Evolutionary conservation across 2,888 invertebrate genomes (phyloP).

Genomic region (Drosophila austrosaltans): DNA sequence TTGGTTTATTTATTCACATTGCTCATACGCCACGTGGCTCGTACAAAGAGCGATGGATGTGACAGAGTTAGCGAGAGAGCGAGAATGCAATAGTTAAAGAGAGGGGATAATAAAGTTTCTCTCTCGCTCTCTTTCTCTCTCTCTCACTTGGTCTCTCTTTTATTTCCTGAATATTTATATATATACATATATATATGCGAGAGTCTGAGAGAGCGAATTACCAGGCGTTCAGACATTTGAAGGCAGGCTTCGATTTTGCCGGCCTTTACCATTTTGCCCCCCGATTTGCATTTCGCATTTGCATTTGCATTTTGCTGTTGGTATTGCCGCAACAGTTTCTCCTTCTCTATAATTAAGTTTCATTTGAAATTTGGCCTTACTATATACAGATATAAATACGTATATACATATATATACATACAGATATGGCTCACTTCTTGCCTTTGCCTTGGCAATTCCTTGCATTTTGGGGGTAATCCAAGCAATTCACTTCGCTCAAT

Average conservation of each 20-base stretch:
- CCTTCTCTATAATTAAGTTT: slow-evolving; percentile 67
- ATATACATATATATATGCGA: not conserved
- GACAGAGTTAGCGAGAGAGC: not conserved
- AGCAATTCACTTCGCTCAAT: not conserved
- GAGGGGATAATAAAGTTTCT: not conserved
- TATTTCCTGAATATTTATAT: not conserved
- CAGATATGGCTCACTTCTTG: not conserved
- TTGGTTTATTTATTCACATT: slow-evolving; percentile 61
- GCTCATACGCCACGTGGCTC: slow-evolving; percentile 61
- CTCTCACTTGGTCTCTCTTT: not conserved
- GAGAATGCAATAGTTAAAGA: not conserved
- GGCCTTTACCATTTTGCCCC: slow-evolving; percentile 40
- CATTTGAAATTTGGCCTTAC: slow-evolving; percentile 69
- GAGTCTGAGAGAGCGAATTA: slow-evolving; percentile 27
- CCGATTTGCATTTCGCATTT: slow-evolving; percentile 61
- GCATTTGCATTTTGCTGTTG: slow-evolving; percentile 54
- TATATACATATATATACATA: not conserved
- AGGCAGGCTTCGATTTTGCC: slow-evolving; percentile 44
- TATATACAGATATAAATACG: not conserved
- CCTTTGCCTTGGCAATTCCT: not conserved
- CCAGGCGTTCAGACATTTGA: slow-evolving; percentile 57
- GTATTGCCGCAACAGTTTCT: slow-evolving; percentile 11
- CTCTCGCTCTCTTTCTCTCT: not conserved
- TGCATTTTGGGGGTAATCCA: not conserved
- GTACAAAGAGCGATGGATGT: slow-evolving; percentile 2